Conservation (phyloP, 2,113 vertebrate species). For the Lethenteron reissneri region DNA sequence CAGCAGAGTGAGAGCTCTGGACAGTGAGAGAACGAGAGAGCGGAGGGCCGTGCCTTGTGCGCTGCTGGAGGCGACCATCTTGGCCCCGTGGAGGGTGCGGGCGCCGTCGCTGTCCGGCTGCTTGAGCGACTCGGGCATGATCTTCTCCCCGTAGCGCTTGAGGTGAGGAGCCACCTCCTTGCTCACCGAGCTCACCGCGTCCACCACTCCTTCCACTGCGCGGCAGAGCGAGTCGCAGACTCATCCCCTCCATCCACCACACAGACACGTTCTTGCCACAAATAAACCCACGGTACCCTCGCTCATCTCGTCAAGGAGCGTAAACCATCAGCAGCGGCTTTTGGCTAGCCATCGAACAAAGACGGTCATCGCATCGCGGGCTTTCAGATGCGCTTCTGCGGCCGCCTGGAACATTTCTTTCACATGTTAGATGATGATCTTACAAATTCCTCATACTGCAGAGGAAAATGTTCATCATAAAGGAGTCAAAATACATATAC, state of each 20-base stretch:
- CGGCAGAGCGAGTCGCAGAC: constrained; percentile 1
- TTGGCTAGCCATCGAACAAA: no score
- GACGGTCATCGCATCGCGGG: no score
- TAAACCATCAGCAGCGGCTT: neutral
- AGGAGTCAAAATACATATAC: constrained; percentile 6
- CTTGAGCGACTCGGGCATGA: constrained; percentile 81
- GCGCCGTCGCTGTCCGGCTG: constrained; percentile 62
- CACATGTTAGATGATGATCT: neutral
- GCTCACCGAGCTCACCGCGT: constrained; percentile 51
- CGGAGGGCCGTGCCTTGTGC: constrained; percentile 45
- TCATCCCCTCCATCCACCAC: neutral
- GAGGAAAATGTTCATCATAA: neutral
- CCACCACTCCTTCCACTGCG: constrained; percentile 70
- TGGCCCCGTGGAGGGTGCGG: constrained; percentile 63
- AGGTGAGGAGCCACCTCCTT: constrained; percentile 71
- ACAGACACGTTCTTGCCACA: neutral
- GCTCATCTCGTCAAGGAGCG: neutral
- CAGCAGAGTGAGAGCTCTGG: neutral
- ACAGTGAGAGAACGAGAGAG: constrained; percentile 11
- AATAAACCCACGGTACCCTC: neutral
- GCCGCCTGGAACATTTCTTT: neutral
- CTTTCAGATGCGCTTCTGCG: no score
- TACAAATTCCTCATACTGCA: neutral
- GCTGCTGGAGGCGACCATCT: constrained; percentile 85
- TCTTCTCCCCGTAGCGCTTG: constrained; percentile 74